Percentiles rank a stretch among this genome's conserved stretches.
Evolutionary conservation across 2,888 invertebrate genomes (phyloP).

Genomic region (Nomada fabriciana): DNA sequence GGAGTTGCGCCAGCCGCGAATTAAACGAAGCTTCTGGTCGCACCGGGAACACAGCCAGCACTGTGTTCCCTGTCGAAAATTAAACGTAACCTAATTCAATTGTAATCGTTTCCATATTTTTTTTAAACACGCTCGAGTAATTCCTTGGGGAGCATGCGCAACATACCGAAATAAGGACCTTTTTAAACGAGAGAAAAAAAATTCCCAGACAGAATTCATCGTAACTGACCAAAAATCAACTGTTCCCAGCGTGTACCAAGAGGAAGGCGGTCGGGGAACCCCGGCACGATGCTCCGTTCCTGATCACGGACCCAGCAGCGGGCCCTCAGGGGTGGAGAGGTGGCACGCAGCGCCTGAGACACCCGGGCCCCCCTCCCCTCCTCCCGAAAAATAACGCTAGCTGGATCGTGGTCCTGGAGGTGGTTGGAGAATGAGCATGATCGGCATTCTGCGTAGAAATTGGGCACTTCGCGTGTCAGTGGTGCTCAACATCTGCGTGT

Average conservation of each 20-base stretch:
- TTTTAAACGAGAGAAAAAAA: neutral
- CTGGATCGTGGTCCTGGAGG: slow-evolving; percentile 55
- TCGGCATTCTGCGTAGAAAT: slow-evolving; percentile 87
- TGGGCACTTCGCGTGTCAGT: slow-evolving; percentile 91
- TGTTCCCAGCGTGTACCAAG: slow-evolving; percentile 28
- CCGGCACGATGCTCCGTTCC: slow-evolving; percentile 49
- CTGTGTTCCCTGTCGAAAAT: no score
- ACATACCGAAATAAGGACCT: neutral
- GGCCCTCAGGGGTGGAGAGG: slow-evolving; percentile 53
- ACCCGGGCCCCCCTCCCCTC: no score
- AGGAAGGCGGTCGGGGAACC: slow-evolving; percentile 27
- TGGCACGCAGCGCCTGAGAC: neutral
- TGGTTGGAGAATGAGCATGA: slow-evolving; percentile 74
- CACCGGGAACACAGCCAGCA: neutral
- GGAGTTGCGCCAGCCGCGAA: slow-evolving; percentile 2
- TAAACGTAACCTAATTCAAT: no score
- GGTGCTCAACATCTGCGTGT: slow-evolving; percentile 89
- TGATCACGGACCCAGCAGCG: slow-evolving; percentile 56
- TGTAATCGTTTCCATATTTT: no score
- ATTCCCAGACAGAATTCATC: neutral
- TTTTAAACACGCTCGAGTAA: no score
- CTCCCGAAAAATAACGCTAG: neutral
- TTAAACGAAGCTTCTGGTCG: neutral
- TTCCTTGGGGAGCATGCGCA: no score
- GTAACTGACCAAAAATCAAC: neutral